Conservation (phyloP, 2,888 invertebrate species). For the Xanthia togata region DNA sequence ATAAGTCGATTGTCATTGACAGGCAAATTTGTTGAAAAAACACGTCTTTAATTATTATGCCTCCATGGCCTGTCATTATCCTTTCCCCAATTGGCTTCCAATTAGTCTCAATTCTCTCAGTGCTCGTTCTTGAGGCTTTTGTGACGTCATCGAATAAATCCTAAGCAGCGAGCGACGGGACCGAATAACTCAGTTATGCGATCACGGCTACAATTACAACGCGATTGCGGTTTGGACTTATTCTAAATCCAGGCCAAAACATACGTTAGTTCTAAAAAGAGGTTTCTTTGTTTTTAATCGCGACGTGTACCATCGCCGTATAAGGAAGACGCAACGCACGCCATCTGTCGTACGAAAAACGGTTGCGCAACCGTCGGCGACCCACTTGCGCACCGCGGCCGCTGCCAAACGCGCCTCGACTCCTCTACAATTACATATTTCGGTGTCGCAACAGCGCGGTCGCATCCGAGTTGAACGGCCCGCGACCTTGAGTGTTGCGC, state of each 20-base stretch:
- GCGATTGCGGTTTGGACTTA: conserved; percentile 64
- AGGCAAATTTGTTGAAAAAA: conserved; percentile 9
- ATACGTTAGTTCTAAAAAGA: conserved; percentile 62
- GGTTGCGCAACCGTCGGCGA: conserved; percentile 86
- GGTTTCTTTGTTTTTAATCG: conserved; percentile 71
- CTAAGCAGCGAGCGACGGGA: conserved; percentile 51
- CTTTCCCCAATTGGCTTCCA: conserved; percentile 65
- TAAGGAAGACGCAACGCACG: conserved; percentile 86
- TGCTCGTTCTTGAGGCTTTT: conserved; percentile 29
- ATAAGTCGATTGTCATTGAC: neutral
- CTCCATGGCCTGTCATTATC: conserved; percentile 56
- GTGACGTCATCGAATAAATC: conserved; percentile 64
- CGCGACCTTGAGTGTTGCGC: conserved; percentile 89
- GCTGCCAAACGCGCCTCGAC: conserved; percentile 89
- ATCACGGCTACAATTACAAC: conserved; percentile 66
- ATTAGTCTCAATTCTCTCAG: conserved; percentile 64
- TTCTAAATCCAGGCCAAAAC: conserved; percentile 64
- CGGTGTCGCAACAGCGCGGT: conserved; percentile 88
- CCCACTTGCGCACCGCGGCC: conserved; percentile 86
- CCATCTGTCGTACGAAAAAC: conserved; percentile 86
- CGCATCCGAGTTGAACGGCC: conserved; percentile 91
- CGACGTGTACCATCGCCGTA: conserved; percentile 72
- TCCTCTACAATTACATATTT: conserved; percentile 90
- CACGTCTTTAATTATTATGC: conserved; percentile 28
- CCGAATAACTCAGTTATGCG: conserved; percentile 67